These are phyloP conservation scores for Micromesistius poutassou DNA, from an alignment of 2,797 vertebrate genomes.

Conservation along the genomic window DNA sequence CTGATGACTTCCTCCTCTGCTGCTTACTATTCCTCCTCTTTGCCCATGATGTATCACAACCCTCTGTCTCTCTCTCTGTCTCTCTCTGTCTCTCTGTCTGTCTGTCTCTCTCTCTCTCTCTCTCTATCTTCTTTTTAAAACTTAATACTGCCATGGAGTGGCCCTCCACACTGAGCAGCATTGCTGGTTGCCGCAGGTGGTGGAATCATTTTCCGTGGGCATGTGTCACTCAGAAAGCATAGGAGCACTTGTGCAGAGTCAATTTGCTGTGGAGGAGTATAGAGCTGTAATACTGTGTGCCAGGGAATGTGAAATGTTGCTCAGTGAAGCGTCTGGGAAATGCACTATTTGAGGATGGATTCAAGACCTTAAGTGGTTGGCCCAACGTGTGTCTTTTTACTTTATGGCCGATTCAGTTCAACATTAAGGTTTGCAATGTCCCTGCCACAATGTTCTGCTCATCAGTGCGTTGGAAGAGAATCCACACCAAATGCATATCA, in stretches of 20 bases:
- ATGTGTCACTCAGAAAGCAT: constrained; percentile 66
- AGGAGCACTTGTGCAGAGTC: constrained; percentile 72
- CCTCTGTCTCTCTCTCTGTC: constrained; percentile 48
- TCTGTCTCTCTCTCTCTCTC: constrained; percentile 49
- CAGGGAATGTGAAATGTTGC: constrained; percentile 73
- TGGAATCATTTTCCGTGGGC: constrained; percentile 52
- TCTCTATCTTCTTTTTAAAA: constrained; percentile 60
- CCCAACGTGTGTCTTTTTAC: neutral
- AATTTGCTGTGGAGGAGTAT: constrained; percentile 71
- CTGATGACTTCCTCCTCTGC: constrained; percentile 70
- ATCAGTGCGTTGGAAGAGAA: neutral
- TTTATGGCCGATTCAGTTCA: neutral
- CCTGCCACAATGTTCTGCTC: neutral
- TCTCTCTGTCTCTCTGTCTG: constrained; percentile 48
- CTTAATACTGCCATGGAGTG: constrained; percentile 70
- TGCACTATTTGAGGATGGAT: constrained; percentile 61
- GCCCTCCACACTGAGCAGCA: constrained; percentile 63
- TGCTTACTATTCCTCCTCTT: constrained; percentile 58
- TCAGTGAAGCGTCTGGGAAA: constrained; percentile 68
- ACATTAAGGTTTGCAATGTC: neutral
- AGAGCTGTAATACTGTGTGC: constrained; percentile 68
- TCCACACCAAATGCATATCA: neutral
- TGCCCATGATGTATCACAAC: constrained; percentile 45
- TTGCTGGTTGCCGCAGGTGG: constrained; percentile 58
- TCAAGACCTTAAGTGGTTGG: constrained; percentile 14